Evolutionary conservation across 2,113 vertebrate genomes (phyloP).

Genomic region (Platycercus adscitus): DNA sequence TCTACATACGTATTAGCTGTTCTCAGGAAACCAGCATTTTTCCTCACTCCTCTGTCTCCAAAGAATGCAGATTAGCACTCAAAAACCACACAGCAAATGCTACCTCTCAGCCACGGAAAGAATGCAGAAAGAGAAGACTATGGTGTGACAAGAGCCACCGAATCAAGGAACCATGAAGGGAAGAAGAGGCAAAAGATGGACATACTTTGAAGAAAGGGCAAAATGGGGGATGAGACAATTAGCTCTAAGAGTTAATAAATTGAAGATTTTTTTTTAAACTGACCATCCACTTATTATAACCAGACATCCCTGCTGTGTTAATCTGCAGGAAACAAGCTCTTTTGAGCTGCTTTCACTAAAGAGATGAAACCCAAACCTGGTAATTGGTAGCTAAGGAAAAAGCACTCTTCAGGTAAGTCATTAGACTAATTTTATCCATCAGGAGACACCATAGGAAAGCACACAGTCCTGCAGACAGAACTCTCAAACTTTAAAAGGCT

Average conservation of each 20-base stretch:
- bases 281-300: not conserved
- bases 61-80: not conserved
- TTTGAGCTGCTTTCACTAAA: not conserved
- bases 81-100: not conserved
- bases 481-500: not conserved
- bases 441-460: not conserved
- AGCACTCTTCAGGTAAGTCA: not conserved
- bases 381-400: not conserved
- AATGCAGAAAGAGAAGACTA: not conserved
- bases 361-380: not conserved
- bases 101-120: not conserved
- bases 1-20: not conserved
- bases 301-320: not conserved
- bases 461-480: not conserved
- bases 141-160: not conserved
- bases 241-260: not conserved
- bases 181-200: not conserved
- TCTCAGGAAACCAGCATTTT: not conserved
- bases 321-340: not conserved
- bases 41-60: not conserved
- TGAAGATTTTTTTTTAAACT: not conserved
- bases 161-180: not conserved
- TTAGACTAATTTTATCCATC: not conserved
- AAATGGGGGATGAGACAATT: not conserved
- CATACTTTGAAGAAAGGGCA: not conserved